Evolutionary conservation across 92 coral and sea anemone species (phyloP).

Genomic region (Blastomussa wellsi): DNA sequence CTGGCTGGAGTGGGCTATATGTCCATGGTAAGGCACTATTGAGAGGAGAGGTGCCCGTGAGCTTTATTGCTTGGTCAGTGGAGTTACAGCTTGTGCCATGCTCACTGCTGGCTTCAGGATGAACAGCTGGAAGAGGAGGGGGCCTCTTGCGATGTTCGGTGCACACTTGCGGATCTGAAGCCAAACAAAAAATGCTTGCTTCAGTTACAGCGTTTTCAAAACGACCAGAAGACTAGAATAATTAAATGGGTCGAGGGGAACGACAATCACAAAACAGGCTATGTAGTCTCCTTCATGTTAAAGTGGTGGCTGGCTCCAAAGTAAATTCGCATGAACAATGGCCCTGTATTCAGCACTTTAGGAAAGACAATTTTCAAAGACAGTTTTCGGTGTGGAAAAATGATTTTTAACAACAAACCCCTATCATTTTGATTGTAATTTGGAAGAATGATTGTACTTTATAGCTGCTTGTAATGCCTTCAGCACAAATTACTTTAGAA

Average conservation of each 20-base stretch:
- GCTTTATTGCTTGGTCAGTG: conserved; percentile 74
- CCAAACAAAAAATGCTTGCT: conserved; percentile 39
- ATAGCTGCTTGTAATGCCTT: not conserved
- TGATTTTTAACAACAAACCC: not conserved
- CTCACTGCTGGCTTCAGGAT: conserved; percentile 30
- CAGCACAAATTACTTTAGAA: not conserved
- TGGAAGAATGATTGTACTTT: not conserved
- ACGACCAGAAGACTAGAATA: not conserved
- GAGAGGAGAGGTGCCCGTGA: conserved; percentile 90
- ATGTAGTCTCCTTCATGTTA: not conserved
- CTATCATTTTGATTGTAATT: not conserved
- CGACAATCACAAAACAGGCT: not conserved
- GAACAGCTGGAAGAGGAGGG: conserved; percentile 55
- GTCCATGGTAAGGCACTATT: conserved; percentile 92
- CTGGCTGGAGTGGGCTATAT: conserved; percentile 71
- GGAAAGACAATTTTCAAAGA: not conserved
- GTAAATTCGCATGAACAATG: not conserved
- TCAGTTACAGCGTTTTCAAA: conserved; percentile 15
- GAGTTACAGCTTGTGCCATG: conserved; percentile 59
- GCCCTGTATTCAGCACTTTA: not conserved
- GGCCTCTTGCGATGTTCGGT: conserved; percentile 47
- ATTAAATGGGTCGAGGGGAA: not conserved
- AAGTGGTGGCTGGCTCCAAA: not conserved
- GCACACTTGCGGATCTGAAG: conserved; percentile 35
- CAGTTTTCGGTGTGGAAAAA: not conserved